Evolutionary conservation across 2,797 vertebrate genomes (phyloP).

Genomic region (Adelosebastes latens): DNA sequence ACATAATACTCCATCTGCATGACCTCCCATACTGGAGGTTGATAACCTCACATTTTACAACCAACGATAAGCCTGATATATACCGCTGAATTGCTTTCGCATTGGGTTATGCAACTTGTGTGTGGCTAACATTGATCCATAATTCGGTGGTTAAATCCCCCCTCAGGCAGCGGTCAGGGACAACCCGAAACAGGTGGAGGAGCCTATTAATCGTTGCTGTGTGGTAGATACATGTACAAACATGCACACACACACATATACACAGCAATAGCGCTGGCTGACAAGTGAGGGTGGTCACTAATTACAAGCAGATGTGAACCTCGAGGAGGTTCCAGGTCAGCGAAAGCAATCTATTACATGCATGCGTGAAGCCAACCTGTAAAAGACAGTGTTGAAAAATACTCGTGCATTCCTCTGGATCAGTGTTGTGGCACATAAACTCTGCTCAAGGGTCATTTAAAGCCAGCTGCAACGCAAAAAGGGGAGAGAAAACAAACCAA

Average conservation of each 20-base stretch:
- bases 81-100: background rate
- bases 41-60: conserved; percentile 37
- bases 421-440: conserved; percentile 47
- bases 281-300: conserved; percentile 59
- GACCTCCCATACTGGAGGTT: background rate
- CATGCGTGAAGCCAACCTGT: conserved; percentile 50
- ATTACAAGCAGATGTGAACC: conserved; percentile 76
- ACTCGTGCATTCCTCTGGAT: conserved; percentile 56
- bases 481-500: conserved; percentile 28
- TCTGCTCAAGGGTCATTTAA: conserved; percentile 51
- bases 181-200: conserved; percentile 56
- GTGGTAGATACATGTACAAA: conserved; percentile 44
- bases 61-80: background rate
- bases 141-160: conserved; percentile 24
- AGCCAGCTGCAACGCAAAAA: conserved; percentile 31
- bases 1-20: background rate
- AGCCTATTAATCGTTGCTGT: conserved; percentile 35
- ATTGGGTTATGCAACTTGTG: conserved; percentile 16
- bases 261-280: conserved; percentile 3
- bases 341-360: conserved; percentile 62
- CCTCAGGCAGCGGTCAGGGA: conserved; percentile 16
- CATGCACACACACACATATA: conserved; percentile 16
- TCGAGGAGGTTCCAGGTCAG: conserved; percentile 64
- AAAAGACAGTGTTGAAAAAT: conserved; percentile 28
- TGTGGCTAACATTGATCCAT: conserved; percentile 16